Evolutionary conservation across 2,797 vertebrate genomes (phyloP), one percentile per base, ranked within the genome.

Genomic region (Acridotheres tristis): DNA sequence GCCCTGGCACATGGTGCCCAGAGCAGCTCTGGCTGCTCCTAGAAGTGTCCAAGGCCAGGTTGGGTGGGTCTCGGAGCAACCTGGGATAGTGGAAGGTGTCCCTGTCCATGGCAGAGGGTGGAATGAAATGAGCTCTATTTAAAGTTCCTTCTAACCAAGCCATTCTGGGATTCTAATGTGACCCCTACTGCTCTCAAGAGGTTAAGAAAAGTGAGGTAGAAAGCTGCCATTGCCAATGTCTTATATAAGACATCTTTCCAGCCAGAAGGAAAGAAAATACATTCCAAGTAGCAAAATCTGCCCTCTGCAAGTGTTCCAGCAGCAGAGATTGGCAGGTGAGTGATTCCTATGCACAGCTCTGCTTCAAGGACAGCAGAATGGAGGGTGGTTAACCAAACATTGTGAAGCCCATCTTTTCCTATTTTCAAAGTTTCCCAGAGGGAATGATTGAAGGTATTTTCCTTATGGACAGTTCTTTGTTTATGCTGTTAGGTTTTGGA

Each of bases 1-100:
- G 34, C 5, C 30, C 59, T 72, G 80, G 73, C 66, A 59, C 66
- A 66, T 72, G 55, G 2, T 77, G 15, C 25, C 38, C 57, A 63
- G 65, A 51, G 65, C 0, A 71, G 51, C 87, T 77, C 45, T 27
- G 51, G 12, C 65, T 77, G 58, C 18, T 47, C 21, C 25, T 48
- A 30, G 34, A 0, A 69, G 20, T 38, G 50, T 2, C 57, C 50
- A 63, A 42, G 30, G 26, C 34, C 53, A 25, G 16, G 9, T 0
- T 65, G 47, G 51, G 32, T 0, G 0, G 40, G 38, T 34, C 15
- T 72, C 32, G 59, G 59, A 78, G 40, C 66, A 54, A 0, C 53
- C 18, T 72, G 80, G 30, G 11, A 5, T 0, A 3, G 21, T 27
- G 73, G 25, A 4, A 77, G 30, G 20, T 38, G 63, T 53, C 38